These are phyloP conservation scores for Allygus modestus DNA, from an alignment of 2,888 invertebrate genomes.

Conservation along the genomic window DNA sequence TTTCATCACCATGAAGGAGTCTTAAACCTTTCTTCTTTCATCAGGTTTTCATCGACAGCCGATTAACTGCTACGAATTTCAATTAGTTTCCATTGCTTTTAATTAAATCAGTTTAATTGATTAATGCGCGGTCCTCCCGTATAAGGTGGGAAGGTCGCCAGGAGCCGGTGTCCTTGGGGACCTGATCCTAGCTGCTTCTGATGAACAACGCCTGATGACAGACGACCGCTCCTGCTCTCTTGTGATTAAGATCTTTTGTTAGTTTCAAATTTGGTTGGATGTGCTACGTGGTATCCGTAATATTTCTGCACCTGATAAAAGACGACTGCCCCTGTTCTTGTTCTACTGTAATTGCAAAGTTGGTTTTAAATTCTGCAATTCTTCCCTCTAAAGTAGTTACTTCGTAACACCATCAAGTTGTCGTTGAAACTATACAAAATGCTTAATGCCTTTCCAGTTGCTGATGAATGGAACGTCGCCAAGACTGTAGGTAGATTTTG, in stretches of 20 bases:
- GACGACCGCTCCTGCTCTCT: background rate
- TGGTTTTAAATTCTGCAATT: too few species aligned
- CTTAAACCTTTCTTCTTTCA: slow-evolving; percentile 20
- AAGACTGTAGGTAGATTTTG: too few species aligned
- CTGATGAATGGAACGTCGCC: too few species aligned
- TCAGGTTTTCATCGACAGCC: background rate
- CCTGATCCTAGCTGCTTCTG: background rate
- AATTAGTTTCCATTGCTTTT: slow-evolving; percentile 38
- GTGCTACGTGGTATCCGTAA: background rate
- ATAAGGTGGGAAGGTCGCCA: slow-evolving; percentile 13
- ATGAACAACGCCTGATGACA: background rate
- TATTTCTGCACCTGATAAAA: background rate
- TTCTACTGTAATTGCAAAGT: too few species aligned
- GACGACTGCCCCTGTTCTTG: background rate
- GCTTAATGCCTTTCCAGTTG: too few species aligned
- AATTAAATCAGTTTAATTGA: slow-evolving; percentile 41
- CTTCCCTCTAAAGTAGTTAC: too few species aligned
- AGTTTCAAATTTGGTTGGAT: background rate
- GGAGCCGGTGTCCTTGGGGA: slow-evolving; percentile 10
- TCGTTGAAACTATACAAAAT: too few species aligned
- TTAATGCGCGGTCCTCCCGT: slow-evolving; percentile 25
- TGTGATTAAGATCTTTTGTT: background rate
- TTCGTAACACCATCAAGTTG: too few species aligned
- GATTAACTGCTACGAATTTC: slow-evolving; percentile 13
- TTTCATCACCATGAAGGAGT: background rate